These are phyloP conservation scores for Tetrao urogallus DNA, from an alignment of 2,113 vertebrate species.

Conservation along the genomic window DNA sequence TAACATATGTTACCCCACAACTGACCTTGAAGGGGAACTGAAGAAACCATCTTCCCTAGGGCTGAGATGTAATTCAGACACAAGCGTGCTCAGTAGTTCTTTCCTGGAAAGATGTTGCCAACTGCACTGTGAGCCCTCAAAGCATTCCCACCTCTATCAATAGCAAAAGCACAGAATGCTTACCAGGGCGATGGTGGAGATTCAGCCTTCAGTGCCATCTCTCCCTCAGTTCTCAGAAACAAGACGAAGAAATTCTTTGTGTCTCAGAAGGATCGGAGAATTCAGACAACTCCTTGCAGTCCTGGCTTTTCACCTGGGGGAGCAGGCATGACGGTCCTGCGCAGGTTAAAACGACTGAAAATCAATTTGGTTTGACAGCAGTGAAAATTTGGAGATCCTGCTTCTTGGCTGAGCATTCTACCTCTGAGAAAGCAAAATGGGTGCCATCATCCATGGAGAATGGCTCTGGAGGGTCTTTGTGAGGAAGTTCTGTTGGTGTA, in stretches of 20 bases:
- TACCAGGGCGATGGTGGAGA: slow-evolving; percentile 30
- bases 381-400: neutral
- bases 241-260: slow-evolving; percentile 57
- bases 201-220: slow-evolving; percentile 57
- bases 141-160: slow-evolving; percentile 13
- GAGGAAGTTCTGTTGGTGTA: neutral
- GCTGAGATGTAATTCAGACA: slow-evolving; percentile 49
- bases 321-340: slow-evolving; percentile 59
- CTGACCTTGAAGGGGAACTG: slow-evolving; percentile 67
- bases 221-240: slow-evolving; percentile 45
- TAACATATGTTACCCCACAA: slow-evolving; percentile 71
- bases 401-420: neutral
- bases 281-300: slow-evolving; percentile 39
- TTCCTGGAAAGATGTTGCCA: slow-evolving; percentile 28
- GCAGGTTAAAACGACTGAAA: slow-evolving; percentile 75
- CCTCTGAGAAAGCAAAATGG: neutral
- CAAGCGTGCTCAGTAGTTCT: neutral
- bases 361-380: slow-evolving; percentile 77
- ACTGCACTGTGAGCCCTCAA: neutral
- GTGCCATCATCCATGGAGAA: neutral
- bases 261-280: slow-evolving; percentile 22
- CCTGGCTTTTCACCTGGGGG: slow-evolving; percentile 68
- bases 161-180: neutral
- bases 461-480: neutral
- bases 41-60: slow-evolving; percentile 57